These are phyloP conservation scores for Melanocharis versteri DNA, from an alignment of 2,113 vertebrate species.

Conservation along the genomic window DNA sequence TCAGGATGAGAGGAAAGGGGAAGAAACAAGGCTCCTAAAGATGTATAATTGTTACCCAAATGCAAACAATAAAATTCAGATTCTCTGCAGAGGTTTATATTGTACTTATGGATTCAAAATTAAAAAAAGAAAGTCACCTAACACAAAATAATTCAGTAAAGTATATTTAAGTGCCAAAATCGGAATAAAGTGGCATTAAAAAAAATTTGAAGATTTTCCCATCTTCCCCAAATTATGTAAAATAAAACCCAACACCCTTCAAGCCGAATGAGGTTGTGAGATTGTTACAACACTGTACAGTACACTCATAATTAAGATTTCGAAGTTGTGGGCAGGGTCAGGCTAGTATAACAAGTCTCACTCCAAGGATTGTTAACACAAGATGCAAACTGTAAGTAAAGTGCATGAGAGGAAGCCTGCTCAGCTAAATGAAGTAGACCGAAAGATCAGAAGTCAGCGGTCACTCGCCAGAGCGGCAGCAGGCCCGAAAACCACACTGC, in stretches of 20 bases:
- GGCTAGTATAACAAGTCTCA: constrained; percentile 67
- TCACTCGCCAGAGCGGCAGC: constrained; percentile 98
- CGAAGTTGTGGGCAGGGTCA: constrained; percentile 53
- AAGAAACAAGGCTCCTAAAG: constrained; percentile 65
- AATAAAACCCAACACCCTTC: constrained; percentile 61
- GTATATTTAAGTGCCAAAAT: constrained; percentile 63
- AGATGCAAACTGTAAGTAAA: constrained; percentile 82
- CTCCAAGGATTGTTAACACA: constrained; percentile 74
- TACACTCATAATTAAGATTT: constrained; percentile 64
- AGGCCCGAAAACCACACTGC: constrained; percentile 98
- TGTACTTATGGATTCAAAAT: constrained; percentile 44
- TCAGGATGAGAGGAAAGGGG: constrained; percentile 14
- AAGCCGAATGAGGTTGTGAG: constrained; percentile 63
- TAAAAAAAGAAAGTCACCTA: constrained; percentile 52
- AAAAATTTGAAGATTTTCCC: constrained; percentile 27
- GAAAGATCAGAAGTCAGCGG: constrained; percentile 64
- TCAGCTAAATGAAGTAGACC: constrained; percentile 75
- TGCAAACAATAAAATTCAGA: constrained; percentile 34
- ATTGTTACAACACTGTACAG: constrained; percentile 69
- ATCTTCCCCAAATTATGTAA: constrained; percentile 52
- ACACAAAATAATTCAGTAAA: constrained; percentile 60
- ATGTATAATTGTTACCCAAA: constrained; percentile 31
- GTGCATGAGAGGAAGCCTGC: constrained; percentile 88
- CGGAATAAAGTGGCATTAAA: constrained; percentile 56
- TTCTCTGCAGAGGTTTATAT: constrained; percentile 43